Conservation (phyloP, 2,888 invertebrate species). For the Heterodera filipjevi region DNA sequence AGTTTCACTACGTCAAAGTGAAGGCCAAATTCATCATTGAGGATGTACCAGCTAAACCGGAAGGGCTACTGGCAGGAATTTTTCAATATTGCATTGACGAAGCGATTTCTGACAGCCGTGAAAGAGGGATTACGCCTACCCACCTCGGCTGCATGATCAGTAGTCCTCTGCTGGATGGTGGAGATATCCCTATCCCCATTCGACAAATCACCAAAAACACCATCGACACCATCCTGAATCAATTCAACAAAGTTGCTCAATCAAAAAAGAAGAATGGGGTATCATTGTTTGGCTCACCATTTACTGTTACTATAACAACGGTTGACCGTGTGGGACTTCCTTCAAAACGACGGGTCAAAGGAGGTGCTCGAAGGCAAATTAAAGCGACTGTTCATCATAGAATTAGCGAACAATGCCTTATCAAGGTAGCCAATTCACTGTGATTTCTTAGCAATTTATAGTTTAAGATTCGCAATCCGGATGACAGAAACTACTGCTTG, state of each 20-base stretch:
- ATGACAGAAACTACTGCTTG: not conserved
- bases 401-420: not conserved
- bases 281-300: not conserved
- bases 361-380: not conserved
- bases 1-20: not conserved
- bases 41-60: not conserved
- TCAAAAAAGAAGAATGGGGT: not conserved
- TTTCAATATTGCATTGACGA: not conserved
- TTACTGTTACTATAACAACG: not conserved
- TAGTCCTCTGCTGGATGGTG: not conserved
- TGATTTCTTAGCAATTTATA: not conserved
- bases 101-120: not conserved
- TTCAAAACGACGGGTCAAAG: not conserved
- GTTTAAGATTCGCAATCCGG: slow-evolving; percentile 1
- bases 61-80: not conserved
- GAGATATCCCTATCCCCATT: not conserved
- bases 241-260: not conserved
- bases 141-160: not conserved
- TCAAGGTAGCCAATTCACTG: too few species aligned
- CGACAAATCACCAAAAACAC: not conserved
- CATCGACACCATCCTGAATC: not conserved
- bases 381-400: not conserved
- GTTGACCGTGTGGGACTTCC: not conserved
- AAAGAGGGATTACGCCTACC: not conserved
- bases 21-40: not conserved